These are phyloP conservation scores for Athrips mouffetella DNA, from an alignment of 2,888 invertebrate genomes.

Conservation along the genomic window DNA sequence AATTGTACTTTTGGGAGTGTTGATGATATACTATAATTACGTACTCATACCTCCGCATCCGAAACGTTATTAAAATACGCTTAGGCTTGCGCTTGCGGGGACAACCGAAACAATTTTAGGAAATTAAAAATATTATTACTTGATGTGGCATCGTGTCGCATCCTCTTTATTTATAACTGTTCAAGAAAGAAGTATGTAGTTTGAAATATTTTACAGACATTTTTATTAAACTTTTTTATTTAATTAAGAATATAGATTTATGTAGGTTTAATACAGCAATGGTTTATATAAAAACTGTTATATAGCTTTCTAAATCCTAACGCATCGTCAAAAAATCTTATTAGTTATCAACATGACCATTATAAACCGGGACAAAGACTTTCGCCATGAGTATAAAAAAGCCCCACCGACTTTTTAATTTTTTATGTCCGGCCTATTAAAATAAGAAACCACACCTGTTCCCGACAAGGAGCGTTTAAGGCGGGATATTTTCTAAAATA, in stretches of 20 bases:
- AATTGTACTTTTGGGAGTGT: constrained; percentile 70
- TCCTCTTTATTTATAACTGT: constrained; percentile 7
- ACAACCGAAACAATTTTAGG: constrained; percentile 26
- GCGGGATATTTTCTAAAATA: constrained; percentile 68
- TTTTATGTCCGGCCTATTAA: constrained; percentile 23
- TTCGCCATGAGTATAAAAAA: constrained; percentile 6
- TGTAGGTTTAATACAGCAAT: too few relatives aligned
- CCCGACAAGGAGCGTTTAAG: constrained; percentile 64
- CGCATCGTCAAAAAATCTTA: background rate
- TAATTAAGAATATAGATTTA: too few relatives aligned
- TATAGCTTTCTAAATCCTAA: background rate
- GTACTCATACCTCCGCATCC: constrained; percentile 51
- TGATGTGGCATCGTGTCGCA: background rate
- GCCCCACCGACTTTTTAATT: constrained; percentile 8
- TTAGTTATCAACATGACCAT: background rate
- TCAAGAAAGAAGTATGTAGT: background rate
- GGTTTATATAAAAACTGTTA: too few relatives aligned
- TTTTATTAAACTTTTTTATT: too few relatives aligned
- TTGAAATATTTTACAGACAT: background rate
- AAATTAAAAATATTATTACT: constrained; percentile 12
- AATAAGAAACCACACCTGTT: constrained; percentile 60
- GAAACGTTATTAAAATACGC: constrained; percentile 75
- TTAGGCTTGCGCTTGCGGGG: constrained; percentile 50
- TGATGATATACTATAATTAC: constrained; percentile 75
- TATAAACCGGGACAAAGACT: constrained; percentile 5